phyloP scores from a whole-genome alignment of 2,888 invertebrate species.

The Lordiphosa andalusiaca region DNA sequence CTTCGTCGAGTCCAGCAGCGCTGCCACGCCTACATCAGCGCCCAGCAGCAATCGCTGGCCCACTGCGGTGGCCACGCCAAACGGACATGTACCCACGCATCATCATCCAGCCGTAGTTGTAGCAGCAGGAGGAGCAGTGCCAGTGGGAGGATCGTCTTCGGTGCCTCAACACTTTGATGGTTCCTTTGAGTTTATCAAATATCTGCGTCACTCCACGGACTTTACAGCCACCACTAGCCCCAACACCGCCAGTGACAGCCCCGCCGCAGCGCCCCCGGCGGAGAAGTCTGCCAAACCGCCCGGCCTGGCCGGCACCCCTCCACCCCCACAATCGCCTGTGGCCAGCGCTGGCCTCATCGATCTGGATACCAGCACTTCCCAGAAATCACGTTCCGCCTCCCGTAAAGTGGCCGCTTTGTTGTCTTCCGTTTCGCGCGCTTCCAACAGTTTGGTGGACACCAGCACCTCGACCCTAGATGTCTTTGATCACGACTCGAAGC shows the following conservation, averaged over 20 bases:
- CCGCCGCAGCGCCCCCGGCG: conserved; percentile 24
- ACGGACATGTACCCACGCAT: conserved; percentile 38
- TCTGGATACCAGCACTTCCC: conserved; percentile 76
- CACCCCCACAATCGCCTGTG: conserved; percentile 55
- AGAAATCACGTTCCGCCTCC: conserved; percentile 77
- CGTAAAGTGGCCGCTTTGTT: conserved; percentile 73
- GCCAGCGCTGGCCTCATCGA: conserved; percentile 72
- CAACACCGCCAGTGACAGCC: conserved; percentile 12
- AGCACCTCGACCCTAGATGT: conserved; percentile 74
- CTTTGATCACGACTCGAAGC: conserved; percentile 80
- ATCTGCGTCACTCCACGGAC: conserved; percentile 79
- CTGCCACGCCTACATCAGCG: conserved; percentile 20
- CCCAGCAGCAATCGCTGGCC: conserved; percentile 65
- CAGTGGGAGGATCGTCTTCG: conserved; percentile 9
- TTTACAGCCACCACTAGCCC: conserved; percentile 57
- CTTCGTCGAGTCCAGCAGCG: conserved; percentile 12
- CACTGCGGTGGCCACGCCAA: conserved; percentile 66
- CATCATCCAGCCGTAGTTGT: conserved; percentile 20
- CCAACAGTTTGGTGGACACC: conserved; percentile 72
- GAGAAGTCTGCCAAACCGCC: conserved; percentile 27
- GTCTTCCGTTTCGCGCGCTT: conserved; percentile 70
- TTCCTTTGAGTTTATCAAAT: conserved; percentile 80
- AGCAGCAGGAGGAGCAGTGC: too few relatives aligned
- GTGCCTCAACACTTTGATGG: conserved; percentile 77
- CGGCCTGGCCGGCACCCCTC: conserved; percentile 34